A percentile compares a stretch with the other conserved stretches of the same genome.
Conservation (phyloP, 2,797 vertebrate genomes). For the Tragelaphus eurycerus region DNA sequence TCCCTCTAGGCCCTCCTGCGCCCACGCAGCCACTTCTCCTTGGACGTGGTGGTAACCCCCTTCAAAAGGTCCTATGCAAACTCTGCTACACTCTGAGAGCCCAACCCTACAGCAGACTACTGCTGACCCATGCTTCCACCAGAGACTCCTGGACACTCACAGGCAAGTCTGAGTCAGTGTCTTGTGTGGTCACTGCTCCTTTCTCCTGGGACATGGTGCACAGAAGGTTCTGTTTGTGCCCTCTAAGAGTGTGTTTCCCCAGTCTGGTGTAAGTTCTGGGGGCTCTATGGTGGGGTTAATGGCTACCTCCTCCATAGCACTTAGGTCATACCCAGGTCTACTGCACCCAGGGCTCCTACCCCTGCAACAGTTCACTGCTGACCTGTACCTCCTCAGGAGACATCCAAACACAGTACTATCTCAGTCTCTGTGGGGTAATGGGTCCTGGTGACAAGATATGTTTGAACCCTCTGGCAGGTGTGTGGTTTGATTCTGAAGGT, state of each 20-base stretch:
- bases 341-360: not conserved
- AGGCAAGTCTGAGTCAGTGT: not conserved
- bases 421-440: not conserved
- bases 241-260: not conserved
- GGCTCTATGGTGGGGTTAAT: not conserved
- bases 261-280: not conserved
- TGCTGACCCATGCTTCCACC: fast-evolving
- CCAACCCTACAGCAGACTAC: not conserved
- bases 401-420: not conserved
- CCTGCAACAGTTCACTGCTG: not conserved
- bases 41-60: not conserved
- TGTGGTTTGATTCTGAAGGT: not conserved
- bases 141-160: not conserved
- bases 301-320: not conserved
- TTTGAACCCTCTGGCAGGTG: not conserved
- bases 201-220: not conserved
- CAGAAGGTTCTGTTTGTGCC: not conserved
- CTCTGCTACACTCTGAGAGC: not conserved
- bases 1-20: no score
- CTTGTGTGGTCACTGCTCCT: not conserved
- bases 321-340: not conserved
- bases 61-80: not conserved
- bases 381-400: not conserved
- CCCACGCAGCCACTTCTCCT: no score
- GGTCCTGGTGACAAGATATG: not conserved